Evolutionary conservation across 1,140 invertebrate species (phyloP).

Genomic region (Drosophila nikananu): DNA sequence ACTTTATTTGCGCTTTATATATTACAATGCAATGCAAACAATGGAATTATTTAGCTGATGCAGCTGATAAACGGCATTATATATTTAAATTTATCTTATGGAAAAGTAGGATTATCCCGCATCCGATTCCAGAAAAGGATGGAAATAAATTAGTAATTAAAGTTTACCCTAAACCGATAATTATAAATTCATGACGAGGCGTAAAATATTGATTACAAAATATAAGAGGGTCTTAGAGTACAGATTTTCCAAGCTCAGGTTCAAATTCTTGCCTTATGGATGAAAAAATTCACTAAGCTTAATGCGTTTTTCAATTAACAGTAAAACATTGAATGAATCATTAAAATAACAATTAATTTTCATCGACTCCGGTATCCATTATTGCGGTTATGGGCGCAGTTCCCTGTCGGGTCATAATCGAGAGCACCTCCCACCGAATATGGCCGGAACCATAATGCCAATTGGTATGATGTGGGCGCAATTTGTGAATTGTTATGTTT

Average conservation of each 20-base stretch:
- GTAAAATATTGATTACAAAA: not conserved
- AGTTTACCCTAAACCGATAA: slow-evolving; percentile 1
- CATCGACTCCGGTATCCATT: slow-evolving; percentile 40
- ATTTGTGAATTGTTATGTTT: slow-evolving; percentile 50
- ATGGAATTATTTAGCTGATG: slow-evolving; percentile 57
- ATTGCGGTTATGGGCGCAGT: slow-evolving; percentile 7
- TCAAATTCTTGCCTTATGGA: not conserved
- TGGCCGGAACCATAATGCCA: slow-evolving; percentile 17
- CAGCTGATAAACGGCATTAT: slow-evolving; percentile 26
- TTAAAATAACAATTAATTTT: slow-evolving; percentile 76
- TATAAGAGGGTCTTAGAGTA: no score
- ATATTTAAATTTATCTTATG: slow-evolving; percentile 4
- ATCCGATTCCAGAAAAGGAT: not conserved
- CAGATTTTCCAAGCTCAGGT: no score
- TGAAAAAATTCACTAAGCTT: slow-evolving; percentile 36
- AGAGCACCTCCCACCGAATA: slow-evolving; percentile 8
- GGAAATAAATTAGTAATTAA: slow-evolving; percentile 19
- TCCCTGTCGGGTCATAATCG: slow-evolving; percentile 36
- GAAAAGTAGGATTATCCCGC: slow-evolving; percentile 21
- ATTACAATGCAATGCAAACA: slow-evolving; percentile 31
- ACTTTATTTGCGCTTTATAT: slow-evolving; percentile 8
- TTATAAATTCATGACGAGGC: not conserved
- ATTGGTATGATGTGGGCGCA: slow-evolving; percentile 27
- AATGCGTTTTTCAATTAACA: slow-evolving; percentile 60
- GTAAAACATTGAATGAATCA: slow-evolving; percentile 60